phyloP scores from a whole-genome alignment of 2,888 invertebrate genomes.

The Dicroscelio sp. region DNA sequence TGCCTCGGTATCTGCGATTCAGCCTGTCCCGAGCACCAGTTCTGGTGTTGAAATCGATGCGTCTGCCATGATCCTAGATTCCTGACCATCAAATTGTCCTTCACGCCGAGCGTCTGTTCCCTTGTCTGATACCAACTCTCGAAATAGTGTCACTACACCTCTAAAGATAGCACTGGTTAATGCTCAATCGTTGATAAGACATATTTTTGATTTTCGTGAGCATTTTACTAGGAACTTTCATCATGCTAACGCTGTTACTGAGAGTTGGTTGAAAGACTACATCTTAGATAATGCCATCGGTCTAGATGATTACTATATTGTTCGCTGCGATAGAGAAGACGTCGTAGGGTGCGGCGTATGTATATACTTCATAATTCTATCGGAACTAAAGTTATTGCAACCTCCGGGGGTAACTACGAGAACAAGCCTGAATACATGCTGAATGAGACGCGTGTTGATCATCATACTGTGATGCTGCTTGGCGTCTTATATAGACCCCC shows the following conservation, averaged over 20 bases:
- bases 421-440: too few species aligned
- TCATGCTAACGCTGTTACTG: not conserved
- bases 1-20: too few species aligned
- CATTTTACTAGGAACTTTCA: not conserved
- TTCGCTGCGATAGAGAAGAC: not conserved
- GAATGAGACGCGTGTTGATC: too few species aligned
- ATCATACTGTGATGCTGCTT: too few species aligned
- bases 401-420: not conserved
- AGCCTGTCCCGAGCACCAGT: too few species aligned
- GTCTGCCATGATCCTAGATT: too few species aligned
- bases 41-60: too few species aligned
- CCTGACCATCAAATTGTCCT: too few species aligned
- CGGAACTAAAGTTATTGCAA: not conserved
- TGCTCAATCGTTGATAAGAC: not conserved
- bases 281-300: not conserved
- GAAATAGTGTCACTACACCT: too few species aligned
- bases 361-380: not conserved
- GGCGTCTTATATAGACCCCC: too few species aligned
- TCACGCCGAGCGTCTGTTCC: too few species aligned
- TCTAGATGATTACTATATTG: not conserved
- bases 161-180: not conserved
- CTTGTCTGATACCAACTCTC: not conserved
- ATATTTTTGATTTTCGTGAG: not conserved
- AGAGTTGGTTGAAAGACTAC: constrained; percentile 11
- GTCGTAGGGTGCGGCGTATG: not conserved